Percentiles rank a stretch among this genome's conserved stretches.
Conservation (phyloP, 2,888 invertebrate genomes). For the Drosophila melanocephala region DNA sequence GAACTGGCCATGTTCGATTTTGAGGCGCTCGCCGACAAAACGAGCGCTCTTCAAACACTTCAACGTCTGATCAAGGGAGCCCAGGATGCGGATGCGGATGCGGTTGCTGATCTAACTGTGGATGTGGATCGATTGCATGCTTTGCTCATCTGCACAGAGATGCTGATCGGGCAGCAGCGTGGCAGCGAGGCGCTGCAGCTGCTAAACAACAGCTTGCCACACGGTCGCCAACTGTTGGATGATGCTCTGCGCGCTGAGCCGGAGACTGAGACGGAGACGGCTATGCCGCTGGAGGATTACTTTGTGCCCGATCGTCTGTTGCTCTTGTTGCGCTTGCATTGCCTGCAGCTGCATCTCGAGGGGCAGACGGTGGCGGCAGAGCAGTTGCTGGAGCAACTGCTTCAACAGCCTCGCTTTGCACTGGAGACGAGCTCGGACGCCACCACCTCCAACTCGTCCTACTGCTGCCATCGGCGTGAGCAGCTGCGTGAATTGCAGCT, state of each 20-base stretch:
- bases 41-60: constrained; percentile 82
- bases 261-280: neutral
- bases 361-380: constrained; percentile 65
- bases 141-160: constrained; percentile 73
- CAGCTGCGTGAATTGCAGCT: constrained; percentile 85
- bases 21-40: constrained; percentile 76
- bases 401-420: constrained; percentile 36
- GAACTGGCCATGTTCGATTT: constrained; percentile 89
- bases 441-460: neutral
- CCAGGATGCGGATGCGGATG: constrained; percentile 25
- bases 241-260: constrained; percentile 51
- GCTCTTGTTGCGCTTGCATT: constrained; percentile 71
- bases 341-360: constrained; percentile 67
- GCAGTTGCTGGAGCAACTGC: constrained; percentile 48
- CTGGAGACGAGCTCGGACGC: neutral
- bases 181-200: constrained; percentile 66
- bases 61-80: constrained; percentile 85
- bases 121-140: constrained; percentile 70
- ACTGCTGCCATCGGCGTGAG: constrained; percentile 81
- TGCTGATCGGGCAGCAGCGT: constrained; percentile 67
- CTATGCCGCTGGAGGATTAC: constrained; percentile 81
- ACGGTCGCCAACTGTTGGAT: constrained; percentile 48
- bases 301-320: constrained; percentile 78
- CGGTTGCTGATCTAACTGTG: neutral
- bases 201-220: constrained; percentile 33